These are phyloP conservation scores for Coelinius sp. DNA, from an alignment of 2,888 invertebrate species.

Conservation along the genomic window DNA sequence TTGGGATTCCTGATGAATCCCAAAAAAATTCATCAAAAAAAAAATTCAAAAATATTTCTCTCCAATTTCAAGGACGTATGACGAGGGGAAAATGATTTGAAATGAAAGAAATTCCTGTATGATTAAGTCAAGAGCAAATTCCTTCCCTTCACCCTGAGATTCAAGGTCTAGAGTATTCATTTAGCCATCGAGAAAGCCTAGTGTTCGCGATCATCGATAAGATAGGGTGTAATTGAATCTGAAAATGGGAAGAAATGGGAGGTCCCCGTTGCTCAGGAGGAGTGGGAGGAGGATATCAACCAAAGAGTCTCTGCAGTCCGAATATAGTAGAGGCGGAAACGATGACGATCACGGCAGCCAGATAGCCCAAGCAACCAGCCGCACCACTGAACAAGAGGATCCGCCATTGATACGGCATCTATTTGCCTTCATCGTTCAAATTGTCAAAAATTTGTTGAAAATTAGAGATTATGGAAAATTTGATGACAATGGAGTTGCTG, in stretches of 20 bases:
- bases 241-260: slow-evolving; percentile 25
- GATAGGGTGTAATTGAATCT: slow-evolving; percentile 31
- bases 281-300: slow-evolving; percentile 31
- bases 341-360: slow-evolving; percentile 41
- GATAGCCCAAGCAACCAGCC: slow-evolving; percentile 18
- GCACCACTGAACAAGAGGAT: slow-evolving; percentile 48
- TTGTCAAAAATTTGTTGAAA: not conserved
- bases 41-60: not conserved
- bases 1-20: not conserved
- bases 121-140: not conserved
- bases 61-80: not conserved
- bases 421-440: slow-evolving; percentile 40
- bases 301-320: slow-evolving; percentile 39
- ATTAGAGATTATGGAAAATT: not conserved
- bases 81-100: not conserved
- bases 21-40: not conserved
- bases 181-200: not conserved
- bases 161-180: not conserved
- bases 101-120: not conserved
- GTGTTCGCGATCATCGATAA: slow-evolving; percentile 30
- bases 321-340: slow-evolving; percentile 46
- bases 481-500: not conserved
- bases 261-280: slow-evolving; percentile 30
- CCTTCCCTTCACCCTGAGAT: not conserved
- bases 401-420: slow-evolving; percentile 66